Evolutionary conservation across 2,797 vertebrate genomes (phyloP), one percentile per base, ranked within the genome.

Genomic region (Coregonus sp.): DNA sequence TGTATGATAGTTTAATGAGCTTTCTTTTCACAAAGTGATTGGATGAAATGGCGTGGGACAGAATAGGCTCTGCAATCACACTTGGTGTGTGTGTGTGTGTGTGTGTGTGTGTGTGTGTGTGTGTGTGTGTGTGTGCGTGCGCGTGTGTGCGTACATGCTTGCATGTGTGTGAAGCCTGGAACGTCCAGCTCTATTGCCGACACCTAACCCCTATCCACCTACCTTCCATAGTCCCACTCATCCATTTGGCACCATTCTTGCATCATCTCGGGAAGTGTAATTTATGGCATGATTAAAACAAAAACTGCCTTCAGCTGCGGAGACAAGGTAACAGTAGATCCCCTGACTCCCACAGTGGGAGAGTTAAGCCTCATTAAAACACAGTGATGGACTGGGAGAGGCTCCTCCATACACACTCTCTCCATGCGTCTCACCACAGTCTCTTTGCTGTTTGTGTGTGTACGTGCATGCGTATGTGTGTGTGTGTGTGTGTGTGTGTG

Each of bases 311-410:
- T 71, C 33, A 70, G 67, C 35, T 78, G 47, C 56, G 33, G 68
- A 54, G 35, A 50, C 70, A 69, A 47, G 67, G 72, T 73, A 31
- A 72, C 77, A 25, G 33, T 20, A 61, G 3, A 20, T 20, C 50
- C 67, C 74, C 66, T 54, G 18, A 76, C 54, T 81, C 59, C 18
- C 78, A 79, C 71, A 81, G 75, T 76, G 50, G 75, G 69, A 74
- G 76, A 66, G 73, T 75, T 29, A 73, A 65, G 63, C 68, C 73
- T 82, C 81, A 85, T 83, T 86, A 85, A 85, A 87, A 78, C 47
- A 11, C 11, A 47, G 40, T 47, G 40, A 47, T 47, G 40, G 40
- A 47, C 9, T 47, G 40, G 40, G 7, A 47, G 40, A 47, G 40
- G 7, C 40, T 1, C 40, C 40, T 47, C 40, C 25, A 25, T 25